Evolutionary conservation across 2,797 vertebrate species (phyloP).

Genomic region (Hyperoplus immaculatus): DNA sequence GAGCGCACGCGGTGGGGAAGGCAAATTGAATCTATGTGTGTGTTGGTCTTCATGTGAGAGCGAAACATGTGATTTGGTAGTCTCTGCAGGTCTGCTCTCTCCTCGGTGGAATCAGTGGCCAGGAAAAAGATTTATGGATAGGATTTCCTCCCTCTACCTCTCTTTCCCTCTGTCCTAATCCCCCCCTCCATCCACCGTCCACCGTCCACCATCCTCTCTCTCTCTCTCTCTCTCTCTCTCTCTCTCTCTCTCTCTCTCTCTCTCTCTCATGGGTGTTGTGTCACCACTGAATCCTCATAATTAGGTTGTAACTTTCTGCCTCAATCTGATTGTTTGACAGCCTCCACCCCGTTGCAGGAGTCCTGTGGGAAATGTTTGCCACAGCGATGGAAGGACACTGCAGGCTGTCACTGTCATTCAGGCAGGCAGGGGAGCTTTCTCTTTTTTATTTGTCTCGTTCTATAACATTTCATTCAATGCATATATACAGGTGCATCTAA

Average conservation of each 20-base stretch:
- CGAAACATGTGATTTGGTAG: slow-evolving; percentile 55
- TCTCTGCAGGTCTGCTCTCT: slow-evolving; percentile 37
- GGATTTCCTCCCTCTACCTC: slow-evolving; percentile 45
- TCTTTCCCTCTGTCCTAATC: slow-evolving; percentile 35
- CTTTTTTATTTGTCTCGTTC: slow-evolving; percentile 12
- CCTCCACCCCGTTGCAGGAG: slow-evolving; percentile 46
- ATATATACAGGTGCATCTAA: neutral
- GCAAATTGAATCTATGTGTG: slow-evolving; percentile 43
- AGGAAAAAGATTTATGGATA: slow-evolving; percentile 70
- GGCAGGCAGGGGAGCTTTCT: slow-evolving; percentile 6
- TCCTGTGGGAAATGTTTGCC: slow-evolving; percentile 67
- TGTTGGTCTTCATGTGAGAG: slow-evolving; percentile 55
- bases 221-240: slow-evolving; percentile 15
- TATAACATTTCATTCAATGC: slow-evolving; percentile 29
- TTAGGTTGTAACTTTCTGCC: slow-evolving; percentile 71
- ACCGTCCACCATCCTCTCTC: neutral
- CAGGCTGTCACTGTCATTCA: slow-evolving; percentile 56
- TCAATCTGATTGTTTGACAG: slow-evolving; percentile 71
- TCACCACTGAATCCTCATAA: slow-evolving; percentile 73
- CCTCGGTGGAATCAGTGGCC: slow-evolving; percentile 57
- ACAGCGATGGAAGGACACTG: slow-evolving; percentile 38
- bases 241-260: slow-evolving; percentile 4
- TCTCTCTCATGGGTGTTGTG: slow-evolving; percentile 51
- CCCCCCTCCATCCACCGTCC: neutral
- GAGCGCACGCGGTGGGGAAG: slow-evolving; percentile 37